Conservation (phyloP, 2,888 invertebrate species). For the Linnaemya vulpina region DNA sequence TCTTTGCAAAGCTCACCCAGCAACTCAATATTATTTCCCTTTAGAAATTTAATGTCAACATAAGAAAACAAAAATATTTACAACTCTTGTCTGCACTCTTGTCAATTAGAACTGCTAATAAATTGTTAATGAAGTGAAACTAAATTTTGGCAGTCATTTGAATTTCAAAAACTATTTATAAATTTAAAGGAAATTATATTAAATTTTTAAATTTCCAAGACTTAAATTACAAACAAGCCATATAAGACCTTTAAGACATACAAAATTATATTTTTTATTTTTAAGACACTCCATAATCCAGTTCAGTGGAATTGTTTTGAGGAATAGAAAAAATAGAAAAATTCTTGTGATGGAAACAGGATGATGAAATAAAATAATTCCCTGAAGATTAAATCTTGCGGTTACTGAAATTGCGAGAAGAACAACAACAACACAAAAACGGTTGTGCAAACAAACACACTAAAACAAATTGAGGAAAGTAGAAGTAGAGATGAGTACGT, state of each 20-base stretch:
- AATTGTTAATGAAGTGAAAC: no score
- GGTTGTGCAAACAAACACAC: background rate
- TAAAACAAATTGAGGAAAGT: background rate
- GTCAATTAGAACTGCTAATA: no score
- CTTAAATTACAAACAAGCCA: background rate
- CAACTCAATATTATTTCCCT: no score
- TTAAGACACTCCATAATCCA: background rate
- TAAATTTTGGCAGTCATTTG: no score
- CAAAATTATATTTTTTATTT: no score
- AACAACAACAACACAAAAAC: constrained; percentile 11
- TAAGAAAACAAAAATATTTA: no score
- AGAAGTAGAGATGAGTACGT: background rate
- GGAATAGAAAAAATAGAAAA: background rate
- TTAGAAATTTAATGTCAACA: no score
- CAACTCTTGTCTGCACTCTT: no score
- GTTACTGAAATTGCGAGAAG: constrained; percentile 19
- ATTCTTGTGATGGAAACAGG: no score
- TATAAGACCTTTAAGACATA: constrained; percentile 1
- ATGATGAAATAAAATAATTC: background rate
- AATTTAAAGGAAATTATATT: background rate
- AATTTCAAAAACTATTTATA: no score
- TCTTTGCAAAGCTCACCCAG: background rate
- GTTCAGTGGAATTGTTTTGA: background rate
- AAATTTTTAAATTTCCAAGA: background rate
- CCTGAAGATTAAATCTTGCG: constrained; percentile 18